Evolutionary conservation across 2,113 vertebrate genomes (phyloP), one percentile per base, ranked within the genome.

Genomic region (Brachyhypopomus occidentalis): DNA sequence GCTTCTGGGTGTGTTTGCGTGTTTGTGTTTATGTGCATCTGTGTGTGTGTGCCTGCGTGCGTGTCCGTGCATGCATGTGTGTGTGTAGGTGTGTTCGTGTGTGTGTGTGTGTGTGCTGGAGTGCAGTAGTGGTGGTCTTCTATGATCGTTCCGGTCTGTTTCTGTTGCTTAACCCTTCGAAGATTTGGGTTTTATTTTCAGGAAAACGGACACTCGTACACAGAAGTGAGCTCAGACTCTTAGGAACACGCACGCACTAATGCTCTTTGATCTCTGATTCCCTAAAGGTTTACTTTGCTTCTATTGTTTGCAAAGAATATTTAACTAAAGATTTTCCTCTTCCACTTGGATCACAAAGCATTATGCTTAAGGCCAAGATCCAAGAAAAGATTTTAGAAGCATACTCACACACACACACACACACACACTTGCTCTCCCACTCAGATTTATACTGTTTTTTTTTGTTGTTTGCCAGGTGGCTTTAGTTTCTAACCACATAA

Each of bases 111-210:
- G 27, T 77, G 36, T 14, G 17, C 56, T 45, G 17, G 7, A 52
- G 58, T 41, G 67, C 16, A 5, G 19, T 38, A 77, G 25, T 17
- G 17, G 67, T 70, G 67, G 66, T 41, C 30, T 38, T 52, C 69
- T 63, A 25, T 55, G 58, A 75, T 75, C 38, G 73, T 75, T 75
- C 73, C 34, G 59, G 58, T 55, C 58, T 63, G 58, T 17, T 48
- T 36, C 27, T 27, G 16, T 62, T 62, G 45, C 45, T 17, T 72
- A 11, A 72, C 16, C 23, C 27, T 38, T 41, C n/a, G 20, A 41
- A 12, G 56, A 75, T 14, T 75, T 41, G 34, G 36, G n/a, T 64
- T 64, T 64, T 66, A 66, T 66, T 66, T 34, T 66, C 63, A 34
- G 27, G 45, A 66, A 66, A 66, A 38, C 30, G 71, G 11, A 60